Percentiles rank a stretch among this genome's conserved stretches.
These are phyloP conservation scores for Torymus tubicola DNA, from an alignment of 2,888 invertebrate genomes.

Conservation along the genomic window DNA sequence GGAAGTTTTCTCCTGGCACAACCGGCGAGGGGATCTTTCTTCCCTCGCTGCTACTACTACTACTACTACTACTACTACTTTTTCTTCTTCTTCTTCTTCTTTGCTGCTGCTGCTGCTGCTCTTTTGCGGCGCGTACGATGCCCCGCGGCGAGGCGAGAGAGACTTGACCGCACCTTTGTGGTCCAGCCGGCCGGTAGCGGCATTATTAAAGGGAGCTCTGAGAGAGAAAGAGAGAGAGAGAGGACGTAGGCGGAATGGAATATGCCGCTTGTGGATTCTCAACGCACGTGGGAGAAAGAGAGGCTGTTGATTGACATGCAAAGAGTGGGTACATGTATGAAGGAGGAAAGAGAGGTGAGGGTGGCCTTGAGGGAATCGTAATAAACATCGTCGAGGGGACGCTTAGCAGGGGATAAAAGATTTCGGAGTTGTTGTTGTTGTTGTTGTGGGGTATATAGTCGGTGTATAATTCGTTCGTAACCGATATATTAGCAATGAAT, in stretches of 20 bases:
- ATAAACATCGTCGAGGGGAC: neutral
- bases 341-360: neutral
- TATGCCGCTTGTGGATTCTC: constrained; percentile 66
- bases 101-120: constrained; percentile 2
- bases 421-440: too few relatives aligned
- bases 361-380: neutral
- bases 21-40: constrained; percentile 23
- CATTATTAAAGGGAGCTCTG: constrained; percentile 69
- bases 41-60: constrained; percentile 31
- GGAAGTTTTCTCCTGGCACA: constrained; percentile 52
- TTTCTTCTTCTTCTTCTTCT: constrained; percentile 43
- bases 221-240: constrained; percentile 49
- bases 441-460: too few relatives aligned
- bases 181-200: constrained; percentile 30
- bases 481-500: too few relatives aligned
- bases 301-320: constrained; percentile 34
- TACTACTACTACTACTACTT: constrained; percentile 30
- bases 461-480: too few relatives aligned
- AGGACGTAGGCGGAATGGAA: constrained; percentile 56
- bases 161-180: constrained; percentile 70
- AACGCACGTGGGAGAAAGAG: neutral
- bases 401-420: too few relatives aligned
- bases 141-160: constrained; percentile 57
- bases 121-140: constrained; percentile 52
- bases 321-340: constrained; percentile 5